phyloP scores from a whole-genome alignment of 1,140 invertebrate species.

The Mizuhopecten yessoensis region DNA sequence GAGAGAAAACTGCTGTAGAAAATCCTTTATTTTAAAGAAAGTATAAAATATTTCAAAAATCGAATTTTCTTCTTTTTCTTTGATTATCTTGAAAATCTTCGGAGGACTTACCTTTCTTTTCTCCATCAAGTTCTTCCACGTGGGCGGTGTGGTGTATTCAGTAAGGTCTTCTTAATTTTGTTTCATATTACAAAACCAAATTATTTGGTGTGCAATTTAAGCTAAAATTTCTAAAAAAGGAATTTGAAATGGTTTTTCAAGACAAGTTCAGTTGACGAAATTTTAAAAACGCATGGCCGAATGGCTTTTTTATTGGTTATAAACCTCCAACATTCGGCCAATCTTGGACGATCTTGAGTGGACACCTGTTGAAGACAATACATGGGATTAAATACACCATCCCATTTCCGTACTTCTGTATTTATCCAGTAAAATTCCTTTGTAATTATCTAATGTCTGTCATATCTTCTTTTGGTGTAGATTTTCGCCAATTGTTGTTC shows the following conservation, averaged over 20 bases:
- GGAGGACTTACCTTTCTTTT: not conserved
- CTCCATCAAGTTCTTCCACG: not conserved
- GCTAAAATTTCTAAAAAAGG: not conserved
- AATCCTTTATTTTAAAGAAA: too few relatives aligned
- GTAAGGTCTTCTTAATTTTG: not conserved
- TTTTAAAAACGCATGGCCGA: not conserved
- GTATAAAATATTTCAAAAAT: too few relatives aligned
- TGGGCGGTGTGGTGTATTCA: not conserved
- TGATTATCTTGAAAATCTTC: not conserved
- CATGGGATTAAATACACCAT: constrained; percentile 14
- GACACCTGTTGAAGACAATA: constrained; percentile 20
- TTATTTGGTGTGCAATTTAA: not conserved
- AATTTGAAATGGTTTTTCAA: not conserved
- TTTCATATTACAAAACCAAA: constrained; percentile 17
- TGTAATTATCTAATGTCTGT: not conserved
- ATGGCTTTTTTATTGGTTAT: not conserved
- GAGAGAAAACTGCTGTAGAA: too few relatives aligned
- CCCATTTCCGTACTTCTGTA: not conserved
- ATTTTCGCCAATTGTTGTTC: not conserved
- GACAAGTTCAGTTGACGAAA: not conserved
- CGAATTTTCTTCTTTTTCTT: not conserved
- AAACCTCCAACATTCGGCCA: constrained; percentile 30
- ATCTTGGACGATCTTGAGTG: constrained; percentile 15
- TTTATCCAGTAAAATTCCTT: not conserved
- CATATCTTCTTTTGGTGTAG: not conserved